Base-by-base conservation (phyloP, 2,888 invertebrate genomes). In the Trichopoda pennipes region DNA sequence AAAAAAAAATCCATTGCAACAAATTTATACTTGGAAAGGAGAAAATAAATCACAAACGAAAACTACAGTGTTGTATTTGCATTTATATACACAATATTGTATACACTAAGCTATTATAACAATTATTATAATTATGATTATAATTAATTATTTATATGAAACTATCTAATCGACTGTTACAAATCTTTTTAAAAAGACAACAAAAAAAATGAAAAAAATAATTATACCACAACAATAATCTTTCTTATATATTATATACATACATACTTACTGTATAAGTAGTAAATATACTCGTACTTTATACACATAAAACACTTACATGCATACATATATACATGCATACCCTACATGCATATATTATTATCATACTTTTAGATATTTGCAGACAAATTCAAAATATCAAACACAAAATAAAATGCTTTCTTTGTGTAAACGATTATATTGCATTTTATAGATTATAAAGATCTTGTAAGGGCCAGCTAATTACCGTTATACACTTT, bases 151-250 rank as follows among this genome's bases (percentile, higher is more conserved):
- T 80, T 73, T 82, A 72, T 75, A 70, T 73, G 60, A 76, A 79
- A 80, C 70, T 77, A 83, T 75, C 69, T 82, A 80, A 84, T 79
- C 83, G 83, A 83, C 80, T 85, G 85, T 84, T 84, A 81, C 56
- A 83, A 77, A 69, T 70, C 69, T 80, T 79, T 83, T 77, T 70
- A 66, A 70, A 76, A 70, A 66, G 42, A 68, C 60, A 69, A 74
- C 17, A 73, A 51, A 61, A 70, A 28, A 2, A 28, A 2, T 3
- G 6, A 28, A 28, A 28, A 79, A 73, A 32, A 47, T 12, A 19
- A n/a, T 12, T 21, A 75, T 51, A 66, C 44, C 49, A 66, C 32
- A 64, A 73, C 64, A 79, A 73, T 66, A 73, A 79, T 68, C 60
- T 66, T 38, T 60, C 42, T 32, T 61, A 72, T 68, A 69, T 21